Conservation (phyloP, 2,797 vertebrate species). For the Chrosomus eos region DNA sequence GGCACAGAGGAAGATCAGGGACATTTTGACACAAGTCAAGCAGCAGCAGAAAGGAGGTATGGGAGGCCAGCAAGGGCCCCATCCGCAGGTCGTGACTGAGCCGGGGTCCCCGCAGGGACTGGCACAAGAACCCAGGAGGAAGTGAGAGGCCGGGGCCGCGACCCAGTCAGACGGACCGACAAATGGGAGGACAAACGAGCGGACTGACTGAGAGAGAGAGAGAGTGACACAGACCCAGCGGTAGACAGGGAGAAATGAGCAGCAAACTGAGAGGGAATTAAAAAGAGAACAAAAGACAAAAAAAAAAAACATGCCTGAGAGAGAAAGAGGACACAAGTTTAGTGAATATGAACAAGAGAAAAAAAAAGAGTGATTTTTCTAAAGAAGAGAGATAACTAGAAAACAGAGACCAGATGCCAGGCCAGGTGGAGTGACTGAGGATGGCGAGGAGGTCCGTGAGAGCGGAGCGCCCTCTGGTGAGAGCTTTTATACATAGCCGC, state of each 20-base stretch:
- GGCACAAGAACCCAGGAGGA: constrained; percentile 75
- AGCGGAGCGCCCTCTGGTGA: constrained; percentile 57
- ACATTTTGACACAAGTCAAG: constrained; percentile 94
- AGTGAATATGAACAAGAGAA: constrained; percentile 60
- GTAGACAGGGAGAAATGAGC: constrained; percentile 70
- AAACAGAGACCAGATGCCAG: constrained; percentile 82
- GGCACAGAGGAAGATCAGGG: constrained; percentile 95
- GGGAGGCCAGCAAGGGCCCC: constrained; percentile 72
- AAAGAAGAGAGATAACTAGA: constrained; percentile 60
- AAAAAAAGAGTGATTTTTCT: constrained; percentile 63
- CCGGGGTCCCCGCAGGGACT: constrained; percentile 71
- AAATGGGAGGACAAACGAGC: constrained; percentile 67
- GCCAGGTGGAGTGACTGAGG: constrained; percentile 84
- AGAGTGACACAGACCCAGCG: constrained; percentile 78
- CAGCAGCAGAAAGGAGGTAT: constrained; percentile 90
- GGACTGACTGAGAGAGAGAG: constrained; percentile 71
- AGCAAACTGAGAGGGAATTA: constrained; percentile 60
- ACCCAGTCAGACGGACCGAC: constrained; percentile 65
- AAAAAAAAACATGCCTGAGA: constrained; percentile 61
- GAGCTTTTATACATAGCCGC: constrained; percentile 42
- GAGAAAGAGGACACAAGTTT: constrained; percentile 63
- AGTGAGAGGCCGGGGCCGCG: constrained; percentile 70
- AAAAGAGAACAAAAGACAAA: constrained; percentile 35
- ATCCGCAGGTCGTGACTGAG: constrained; percentile 77
- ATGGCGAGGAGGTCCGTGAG: constrained; percentile 65